Evolutionary conservation across 2,888 invertebrate genomes (phyloP), one percentile per base, ranked within the genome.

Genomic region (Caenorhabditis sp.): DNA sequence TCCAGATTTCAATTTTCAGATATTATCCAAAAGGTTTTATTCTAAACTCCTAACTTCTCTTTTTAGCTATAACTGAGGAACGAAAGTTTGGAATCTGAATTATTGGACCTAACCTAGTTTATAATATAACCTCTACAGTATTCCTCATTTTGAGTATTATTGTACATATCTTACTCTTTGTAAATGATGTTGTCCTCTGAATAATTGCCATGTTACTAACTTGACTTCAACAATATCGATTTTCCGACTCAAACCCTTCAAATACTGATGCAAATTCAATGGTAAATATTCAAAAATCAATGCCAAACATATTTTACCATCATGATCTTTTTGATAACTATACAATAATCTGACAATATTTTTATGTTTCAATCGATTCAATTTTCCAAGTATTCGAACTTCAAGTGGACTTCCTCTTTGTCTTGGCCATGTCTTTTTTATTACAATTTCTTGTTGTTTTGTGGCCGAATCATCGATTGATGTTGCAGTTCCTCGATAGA

Each of bases 331-430:
- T 57, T 70, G 64, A 56, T 97, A 97, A 70, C 97, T 96, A 90
- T 97, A 97, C 70, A 97, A 93, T 23, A 99, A 91, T 89, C 94
- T 94, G 0, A 97, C 95, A 1, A 99, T 95, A 89, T 99, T 97
- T 85, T 97, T 96, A 89, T 97, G 95, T 89, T 95, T 95, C 0
- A 97, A 88, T 17, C 95, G 90, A 88, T 97, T 95, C 58, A 99
- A 89, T 82, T 97, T 97, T 85, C 93, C 92, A 70, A 99, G 96
- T 91, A 99, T 97, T 84, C 97, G 91, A 36, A 71, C 65, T 36
- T 75, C 70, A 21, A 70, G 17, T 26, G 70, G 75, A 4, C 31
- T 23, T 23, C 54, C 52, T n/a, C 36, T 60, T 5, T 53, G 36
- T n/a, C 67, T 67, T 21, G 67, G 70, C 83, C 83, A 83, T 20